Base-by-base conservation (phyloP, 2,113 vertebrate genomes). In the Cavia aperea region DNA sequence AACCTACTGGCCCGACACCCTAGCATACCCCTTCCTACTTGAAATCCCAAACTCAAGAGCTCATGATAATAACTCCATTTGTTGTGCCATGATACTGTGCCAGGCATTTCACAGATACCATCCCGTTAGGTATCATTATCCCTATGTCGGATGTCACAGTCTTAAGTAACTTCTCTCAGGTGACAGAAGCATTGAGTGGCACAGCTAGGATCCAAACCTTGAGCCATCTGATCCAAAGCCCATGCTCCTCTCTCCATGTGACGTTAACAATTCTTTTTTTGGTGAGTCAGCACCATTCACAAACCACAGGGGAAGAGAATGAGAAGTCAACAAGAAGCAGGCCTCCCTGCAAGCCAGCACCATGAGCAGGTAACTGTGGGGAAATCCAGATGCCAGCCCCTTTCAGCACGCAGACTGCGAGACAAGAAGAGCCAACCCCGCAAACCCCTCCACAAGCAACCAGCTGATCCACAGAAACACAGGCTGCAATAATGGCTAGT, bases 101-200 rank as follows among this genome's bases (percentile, higher is more conserved):
- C 75, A 54, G 39, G 46, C 36, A 13, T 68, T 78, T 75, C 72
- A 65, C 60, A 23, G 21, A 29, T 8, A 31, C n/a, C 43, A 5
- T 62, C 92, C 81, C 43, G 72, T n/a, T 51, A 75, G 43, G 16
- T 10, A 58, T 72, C 79, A 60, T 82, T 83, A 75, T 66, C 63
- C 56, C 68, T 79, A 79, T 58, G 73, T 88, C 21, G 36, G 78
- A 86, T 89, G 79, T 93, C 89, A 95, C 29, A 33, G 81, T 66
- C 63, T 92, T 82, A 85, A 88, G 62, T 65, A 73, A 88, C 56
- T 85, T 92, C 81, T 81, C 75, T 54, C 66, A 72, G 77, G 82
- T 85, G 65, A 94, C 63, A 93, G 1, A 60, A 49, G 89, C 86
- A 87, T 63, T 82, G 90, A 78, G 43, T 9, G 63, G 33, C 68